These are phyloP conservation scores for Trogon surrucura DNA, from an alignment of 2,113 vertebrate species.

Conservation along the genomic window DNA sequence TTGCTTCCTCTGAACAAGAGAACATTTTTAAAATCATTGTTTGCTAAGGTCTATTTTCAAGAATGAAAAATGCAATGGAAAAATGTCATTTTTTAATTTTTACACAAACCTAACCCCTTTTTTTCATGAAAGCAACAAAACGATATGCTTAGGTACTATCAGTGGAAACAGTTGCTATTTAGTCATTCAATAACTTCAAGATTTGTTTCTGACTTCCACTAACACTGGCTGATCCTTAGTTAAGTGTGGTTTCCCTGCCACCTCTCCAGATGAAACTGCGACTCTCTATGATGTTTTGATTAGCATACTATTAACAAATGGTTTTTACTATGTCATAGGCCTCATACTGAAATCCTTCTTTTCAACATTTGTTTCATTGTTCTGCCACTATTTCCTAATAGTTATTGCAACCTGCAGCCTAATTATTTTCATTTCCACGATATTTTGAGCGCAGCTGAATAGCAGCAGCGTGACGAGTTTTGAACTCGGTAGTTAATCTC, in stretches of 20 bases:
- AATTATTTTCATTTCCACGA: not conserved
- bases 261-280: not conserved
- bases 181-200: not conserved
- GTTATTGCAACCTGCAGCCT: not conserved
- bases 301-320: not conserved
- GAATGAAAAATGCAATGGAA: not conserved
- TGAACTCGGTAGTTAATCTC: not conserved
- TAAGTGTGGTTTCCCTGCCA: not conserved
- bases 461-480: not conserved
- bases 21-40: accelerated
- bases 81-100: not conserved
- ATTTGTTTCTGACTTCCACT: not conserved
- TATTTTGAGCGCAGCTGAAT: not conserved
- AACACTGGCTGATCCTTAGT: not conserved
- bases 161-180: not conserved
- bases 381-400: constrained; percentile 27
- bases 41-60: not conserved
- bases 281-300: not conserved
- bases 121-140: not conserved
- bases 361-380: not conserved
- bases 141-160: not conserved
- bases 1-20: not conserved
- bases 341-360: not conserved
- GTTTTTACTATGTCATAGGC: not conserved
- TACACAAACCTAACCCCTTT: not conserved